Base-by-base conservation (phyloP, 2,113 vertebrate genomes). In the Pelobates fuscus region DNA sequence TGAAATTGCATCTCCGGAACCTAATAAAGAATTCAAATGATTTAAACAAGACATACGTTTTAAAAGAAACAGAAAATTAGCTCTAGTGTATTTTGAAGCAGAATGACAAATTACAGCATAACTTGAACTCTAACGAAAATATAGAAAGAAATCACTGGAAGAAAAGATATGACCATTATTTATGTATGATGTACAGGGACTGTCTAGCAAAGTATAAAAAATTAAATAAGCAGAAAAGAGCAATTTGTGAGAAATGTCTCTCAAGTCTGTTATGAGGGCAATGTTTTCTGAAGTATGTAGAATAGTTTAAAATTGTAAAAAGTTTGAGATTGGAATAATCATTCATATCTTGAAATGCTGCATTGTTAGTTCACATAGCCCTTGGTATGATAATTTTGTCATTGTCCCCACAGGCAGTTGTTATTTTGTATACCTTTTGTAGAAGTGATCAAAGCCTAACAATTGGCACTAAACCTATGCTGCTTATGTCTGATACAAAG, bases 151-250 rank as follows among this genome's bases (percentile, higher is more conserved):
- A 59, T 75, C 30, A 60, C 72, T 67, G 54, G 17, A 59, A 66
- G 30, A 66, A n/a, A 66, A 75, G 66, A 17, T 55, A 29, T 59
- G 27, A 60, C 52, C 24, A 75, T 75, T 75, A 59, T 67, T 67
- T 74, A 66, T 75, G 63, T 66, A 58, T 44, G 71, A 67, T 75
- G 71, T 67, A 67, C 71, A 67, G 52, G 52, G 52, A 11, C 63
- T 75, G 32, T 75, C 71, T 44, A 75, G 71, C 30, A 75, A 75
- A 57, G 63, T 75, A 75, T 75, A 66, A 75, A 75, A 64, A 64
- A 74, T 65, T 74, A 57, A 74, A 71, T 62, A 62, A 71, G 70
- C 17, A 30, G 30, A 65, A 27, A 46, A 74, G 65, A 65, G 61
- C 30, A 57, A 71, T 71, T 46, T 71, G 20, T 62, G 25, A 52